Base-by-base conservation (phyloP, 2,888 invertebrate genomes). In the Barypeithes pellucidus region DNA sequence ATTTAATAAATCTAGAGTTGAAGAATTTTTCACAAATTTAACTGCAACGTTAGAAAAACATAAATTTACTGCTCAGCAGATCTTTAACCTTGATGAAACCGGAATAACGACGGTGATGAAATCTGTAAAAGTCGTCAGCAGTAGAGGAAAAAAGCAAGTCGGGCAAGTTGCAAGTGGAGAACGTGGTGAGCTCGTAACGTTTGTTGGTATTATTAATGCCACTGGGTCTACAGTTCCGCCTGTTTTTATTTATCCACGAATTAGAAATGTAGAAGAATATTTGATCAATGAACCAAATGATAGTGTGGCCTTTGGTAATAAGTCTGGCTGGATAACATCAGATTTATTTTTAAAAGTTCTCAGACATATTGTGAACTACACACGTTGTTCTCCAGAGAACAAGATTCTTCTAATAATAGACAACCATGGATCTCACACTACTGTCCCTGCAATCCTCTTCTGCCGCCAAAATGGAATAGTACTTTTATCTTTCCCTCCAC, bases 301-400 rank as follows among this genome's bases (percentile, higher is more conserved):
- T 1, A 24, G 36, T 14, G 33, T 77, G 9, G 71, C 60, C 5
- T 62, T 78, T 22, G 73, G 62, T 18, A 74, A 67, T 16, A 72
- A 62, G 61, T 67, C 69, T 43, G 77, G 77, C 36, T 79, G 77
- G 77, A 78, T 78, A 66, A 77, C 67, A 24, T 9, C 62, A 4
- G 62, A 57, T 4, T 54, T 77, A 39, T 77, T 72, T 75, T 9
- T 69, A 0, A 45, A 67, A n/a, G 57, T 76, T 14, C 16, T 77
- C 12, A 62, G 72, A 29, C 74, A 76, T 47, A 65, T 74, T 2
- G 57, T 62, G 18, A 68, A 63, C 3, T 18, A 73, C 11, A 73
- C 70, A 36, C 47, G 36, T 5, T 50, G 57, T 29, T 47, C 57
- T 9, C 18, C n/a, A 52, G 33, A 73, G n/a, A 62, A 70, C 22